Conservation (phyloP, 2,113 vertebrate species). For the Anolis sagrei region DNA sequence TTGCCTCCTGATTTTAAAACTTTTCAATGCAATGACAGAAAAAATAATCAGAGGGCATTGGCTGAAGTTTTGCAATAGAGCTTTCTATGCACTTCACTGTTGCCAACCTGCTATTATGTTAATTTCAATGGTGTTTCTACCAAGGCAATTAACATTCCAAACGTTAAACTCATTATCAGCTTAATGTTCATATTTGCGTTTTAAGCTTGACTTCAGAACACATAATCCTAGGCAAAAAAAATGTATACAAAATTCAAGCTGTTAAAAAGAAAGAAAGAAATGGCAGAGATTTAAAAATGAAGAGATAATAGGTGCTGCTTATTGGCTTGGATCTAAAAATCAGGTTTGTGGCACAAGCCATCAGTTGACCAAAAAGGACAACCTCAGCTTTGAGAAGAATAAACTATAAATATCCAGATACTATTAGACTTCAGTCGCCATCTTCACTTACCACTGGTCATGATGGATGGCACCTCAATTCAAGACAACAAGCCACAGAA, state of each 20-base stretch:
- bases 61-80: conserved; percentile 43
- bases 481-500: neutral
- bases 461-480: neutral
- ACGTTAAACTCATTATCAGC: conserved; percentile 34
- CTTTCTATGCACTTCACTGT: conserved; percentile 25
- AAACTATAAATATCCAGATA: neutral
- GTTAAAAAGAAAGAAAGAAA: conserved; percentile 29
- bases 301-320: neutral
- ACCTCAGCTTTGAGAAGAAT: no score
- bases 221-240: conserved; percentile 20
- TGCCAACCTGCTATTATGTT: conserved; percentile 32
- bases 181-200: conserved; percentile 18
- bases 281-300: conserved; percentile 1
- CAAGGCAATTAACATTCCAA: conserved; percentile 48
- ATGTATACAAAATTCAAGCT: conserved; percentile 18
- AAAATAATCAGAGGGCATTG: neutral
- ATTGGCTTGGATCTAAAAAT: no score
- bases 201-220: conserved; percentile 27
- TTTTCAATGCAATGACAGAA: rapidly evolving
- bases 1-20: conserved; percentile 25
- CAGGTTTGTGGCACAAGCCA: neutral
- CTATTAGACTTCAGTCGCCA: neutral
- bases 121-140: conserved; percentile 29
- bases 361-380: neutral
- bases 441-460: neutral